Conservation (phyloP, 2,888 invertebrate genomes). For the Lasioglossum calceatum region DNA sequence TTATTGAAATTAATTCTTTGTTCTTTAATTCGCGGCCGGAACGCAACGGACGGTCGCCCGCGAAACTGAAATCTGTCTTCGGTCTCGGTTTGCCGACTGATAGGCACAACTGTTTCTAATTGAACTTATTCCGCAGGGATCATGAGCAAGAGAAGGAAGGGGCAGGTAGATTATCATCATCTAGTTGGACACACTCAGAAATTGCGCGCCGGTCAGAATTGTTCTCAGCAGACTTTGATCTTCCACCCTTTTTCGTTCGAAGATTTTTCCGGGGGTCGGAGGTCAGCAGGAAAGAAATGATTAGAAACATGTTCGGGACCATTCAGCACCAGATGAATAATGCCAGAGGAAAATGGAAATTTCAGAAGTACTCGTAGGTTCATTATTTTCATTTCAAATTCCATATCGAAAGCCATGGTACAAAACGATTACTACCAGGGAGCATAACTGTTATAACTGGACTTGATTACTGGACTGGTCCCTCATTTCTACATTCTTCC, state of each 20-base stretch:
- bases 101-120: neutral
- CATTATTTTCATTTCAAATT: neutral
- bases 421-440: neutral
- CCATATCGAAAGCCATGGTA: neutral
- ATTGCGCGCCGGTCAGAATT: neutral
- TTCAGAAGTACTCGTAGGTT: neutral
- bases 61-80: neutral
- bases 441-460: too few relatives aligned
- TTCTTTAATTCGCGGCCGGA: neutral
- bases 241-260: neutral
- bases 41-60: neutral
- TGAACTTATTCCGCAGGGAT: neutral
- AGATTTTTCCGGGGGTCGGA: neutral
- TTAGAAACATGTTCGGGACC: neutral
- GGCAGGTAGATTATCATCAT: neutral
- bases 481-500: neutral
- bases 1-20: slow-evolving; percentile 71
- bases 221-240: neutral
- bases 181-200: neutral
- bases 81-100: neutral
- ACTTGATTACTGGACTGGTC: too few relatives aligned
- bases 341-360: neutral
- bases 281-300: too few relatives aligned
- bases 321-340: neutral
- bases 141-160: neutral